A percentile compares a stretch with the other conserved stretches of the same genome.
These are phyloP conservation scores for Crossoptilon crossoptilon DNA, from an alignment of 2,797 vertebrate genomes.

Conservation along the genomic window DNA sequence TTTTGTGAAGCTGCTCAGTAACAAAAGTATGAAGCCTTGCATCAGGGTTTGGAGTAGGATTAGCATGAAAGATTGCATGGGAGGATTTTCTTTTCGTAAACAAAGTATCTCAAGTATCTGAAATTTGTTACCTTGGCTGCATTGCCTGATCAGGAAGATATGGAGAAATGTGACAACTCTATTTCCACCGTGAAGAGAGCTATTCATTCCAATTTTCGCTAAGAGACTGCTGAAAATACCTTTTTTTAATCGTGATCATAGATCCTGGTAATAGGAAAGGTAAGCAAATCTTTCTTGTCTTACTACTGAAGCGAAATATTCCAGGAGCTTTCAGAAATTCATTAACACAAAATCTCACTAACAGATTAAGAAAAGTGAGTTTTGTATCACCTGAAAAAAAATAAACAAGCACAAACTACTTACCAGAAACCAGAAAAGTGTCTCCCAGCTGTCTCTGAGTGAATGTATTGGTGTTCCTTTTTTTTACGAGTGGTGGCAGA, in stretches of 20 bases:
- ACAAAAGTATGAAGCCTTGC: neutral
- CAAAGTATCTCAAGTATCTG: neutral
- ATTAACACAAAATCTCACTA: neutral
- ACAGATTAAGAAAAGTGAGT: neutral
- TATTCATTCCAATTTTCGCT: neutral
- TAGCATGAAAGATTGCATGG: neutral
- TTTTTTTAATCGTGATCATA: neutral
- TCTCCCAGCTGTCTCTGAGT: neutral
- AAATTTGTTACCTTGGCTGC: neutral
- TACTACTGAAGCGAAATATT: neutral
- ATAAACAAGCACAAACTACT: neutral
- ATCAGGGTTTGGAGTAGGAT: neutral
- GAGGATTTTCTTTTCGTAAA: neutral
- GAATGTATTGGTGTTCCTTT: neutral
- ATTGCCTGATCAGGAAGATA: neutral
- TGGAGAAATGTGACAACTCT: neutral
- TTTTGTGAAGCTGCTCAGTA: neutral
- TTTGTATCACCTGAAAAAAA: neutral
- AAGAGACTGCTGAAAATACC: neutral
- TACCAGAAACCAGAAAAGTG: too few species aligned
- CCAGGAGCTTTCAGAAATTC: neutral
- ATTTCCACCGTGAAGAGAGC: neutral
- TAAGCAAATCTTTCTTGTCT: neutral
- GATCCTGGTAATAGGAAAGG: neutral
- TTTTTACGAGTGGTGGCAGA: neutral